Conservation (phyloP, 2,113 vertebrate species). For the Pionites leucogaster region DNA sequence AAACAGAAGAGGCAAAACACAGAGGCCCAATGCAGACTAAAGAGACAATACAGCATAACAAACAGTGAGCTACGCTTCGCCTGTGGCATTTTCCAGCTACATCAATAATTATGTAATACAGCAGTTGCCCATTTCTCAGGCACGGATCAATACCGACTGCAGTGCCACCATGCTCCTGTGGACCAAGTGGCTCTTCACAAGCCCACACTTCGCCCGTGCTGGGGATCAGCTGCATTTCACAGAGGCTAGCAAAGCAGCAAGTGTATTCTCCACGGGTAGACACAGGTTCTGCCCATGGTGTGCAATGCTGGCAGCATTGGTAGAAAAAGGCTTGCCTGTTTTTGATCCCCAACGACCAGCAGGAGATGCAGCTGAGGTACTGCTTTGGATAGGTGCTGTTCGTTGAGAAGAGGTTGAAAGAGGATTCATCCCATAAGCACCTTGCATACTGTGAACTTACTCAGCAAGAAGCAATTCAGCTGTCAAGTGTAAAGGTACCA, state of each 20-base stretch:
- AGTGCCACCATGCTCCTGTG: conserved; percentile 35
- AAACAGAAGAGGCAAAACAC: conserved; percentile 73
- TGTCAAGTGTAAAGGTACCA: background rate
- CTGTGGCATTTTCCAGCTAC: conserved; percentile 77
- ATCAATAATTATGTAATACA: conserved; percentile 83
- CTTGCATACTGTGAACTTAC: background rate
- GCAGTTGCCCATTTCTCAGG: conserved; percentile 68
- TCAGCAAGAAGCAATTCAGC: accelerated
- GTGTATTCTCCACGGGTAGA: background rate
- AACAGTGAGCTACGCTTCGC: conserved; percentile 72
- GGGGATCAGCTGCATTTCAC: conserved; percentile 8
- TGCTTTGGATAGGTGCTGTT: background rate
- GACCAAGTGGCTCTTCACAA: conserved; percentile 18
- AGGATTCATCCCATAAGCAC: background rate
- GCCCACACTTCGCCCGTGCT: background rate
- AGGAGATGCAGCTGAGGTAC: background rate
- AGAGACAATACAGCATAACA: conserved; percentile 81
- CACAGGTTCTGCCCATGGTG: accelerated
- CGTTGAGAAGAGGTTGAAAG: background rate
- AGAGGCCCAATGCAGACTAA: conserved; percentile 51
- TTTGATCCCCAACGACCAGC: background rate
- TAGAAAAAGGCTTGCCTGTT: accelerated
- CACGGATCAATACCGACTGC: conserved; percentile 52
- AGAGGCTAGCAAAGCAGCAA: background rate
- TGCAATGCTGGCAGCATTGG: accelerated